phyloP scores from a whole-genome alignment of 2,888 invertebrate species.

The Furcula furcula region DNA sequence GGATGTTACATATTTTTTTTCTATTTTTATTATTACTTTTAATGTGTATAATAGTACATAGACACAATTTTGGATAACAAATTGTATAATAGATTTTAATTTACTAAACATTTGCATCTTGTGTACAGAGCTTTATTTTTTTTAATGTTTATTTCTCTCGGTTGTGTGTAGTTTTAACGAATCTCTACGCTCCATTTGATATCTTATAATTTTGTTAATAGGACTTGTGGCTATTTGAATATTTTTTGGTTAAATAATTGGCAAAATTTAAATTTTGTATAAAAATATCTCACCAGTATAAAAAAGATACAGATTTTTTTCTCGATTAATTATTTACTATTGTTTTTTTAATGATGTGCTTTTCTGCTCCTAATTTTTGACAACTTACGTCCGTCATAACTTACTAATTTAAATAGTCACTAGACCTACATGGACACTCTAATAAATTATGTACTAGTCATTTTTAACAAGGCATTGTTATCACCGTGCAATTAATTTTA shows the following conservation, averaged over 20 bases:
- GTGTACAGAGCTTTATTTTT: slow-evolving; percentile 40
- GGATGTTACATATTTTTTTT: neutral
- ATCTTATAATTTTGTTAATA: slow-evolving; percentile 15
- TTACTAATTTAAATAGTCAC: slow-evolving; percentile 12
- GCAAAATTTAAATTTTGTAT: too few species aligned
- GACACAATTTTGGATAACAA: neutral
- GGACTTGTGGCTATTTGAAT: neutral
- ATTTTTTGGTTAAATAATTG: too few species aligned
- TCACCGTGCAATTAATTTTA: slow-evolving; percentile 39
- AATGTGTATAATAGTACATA: neutral
- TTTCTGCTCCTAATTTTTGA: too few species aligned
- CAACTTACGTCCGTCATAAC: too few species aligned
- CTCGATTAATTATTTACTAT: too few species aligned
- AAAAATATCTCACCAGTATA: too few species aligned
- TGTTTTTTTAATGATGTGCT: too few species aligned
- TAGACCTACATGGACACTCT: slow-evolving; percentile 17
- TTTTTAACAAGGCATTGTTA: slow-evolving; percentile 48
- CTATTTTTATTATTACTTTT: neutral
- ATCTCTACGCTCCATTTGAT: slow-evolving; percentile 30
- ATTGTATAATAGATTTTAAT: neutral
- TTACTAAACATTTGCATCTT: slow-evolving; percentile 16
- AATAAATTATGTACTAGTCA: slow-evolving; percentile 54
- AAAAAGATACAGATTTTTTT: too few species aligned
- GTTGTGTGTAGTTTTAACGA: slow-evolving; percentile 23
- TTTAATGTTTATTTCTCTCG: slow-evolving; percentile 19